phyloP scores from a whole-genome alignment of 2,888 invertebrate species.

The Auanema freiburgensis region DNA sequence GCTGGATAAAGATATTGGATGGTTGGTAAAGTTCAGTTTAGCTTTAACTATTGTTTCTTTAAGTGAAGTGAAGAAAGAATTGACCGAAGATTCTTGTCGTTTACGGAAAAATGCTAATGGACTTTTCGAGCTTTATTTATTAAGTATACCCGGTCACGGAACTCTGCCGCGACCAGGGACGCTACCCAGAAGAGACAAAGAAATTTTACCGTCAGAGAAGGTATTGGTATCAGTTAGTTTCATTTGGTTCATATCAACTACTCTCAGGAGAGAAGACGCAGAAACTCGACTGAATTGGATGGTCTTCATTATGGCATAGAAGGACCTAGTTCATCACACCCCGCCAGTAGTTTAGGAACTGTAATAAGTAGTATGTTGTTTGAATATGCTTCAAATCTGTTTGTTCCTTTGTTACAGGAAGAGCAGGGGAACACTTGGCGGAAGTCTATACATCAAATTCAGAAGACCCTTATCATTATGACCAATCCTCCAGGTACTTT shows the following conservation, averaged over 20 bases:
- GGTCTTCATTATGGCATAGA: slow-evolving; percentile 10
- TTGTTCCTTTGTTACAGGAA: slow-evolving; percentile 18
- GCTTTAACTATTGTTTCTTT: too few species aligned
- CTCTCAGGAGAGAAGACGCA: slow-evolving; percentile 12
- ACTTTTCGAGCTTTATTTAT: slow-evolving; percentile 50
- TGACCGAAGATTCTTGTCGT: slow-evolving; percentile 37
- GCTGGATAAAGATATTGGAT: slow-evolving; percentile 49
- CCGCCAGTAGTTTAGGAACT: slow-evolving; percentile 19
- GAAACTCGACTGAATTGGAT: slow-evolving; percentile 35
- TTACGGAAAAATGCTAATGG: slow-evolving; percentile 49
- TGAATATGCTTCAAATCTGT: background rate
- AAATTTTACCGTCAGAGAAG: background rate
- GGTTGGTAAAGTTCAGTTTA: slow-evolving; percentile 27
- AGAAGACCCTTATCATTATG: slow-evolving; percentile 53
- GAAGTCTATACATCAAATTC: slow-evolving; percentile 52
- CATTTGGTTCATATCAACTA: background rate
- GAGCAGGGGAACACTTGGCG: slow-evolving; percentile 60
- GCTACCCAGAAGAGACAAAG: slow-evolving; percentile 23
- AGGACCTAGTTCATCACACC: slow-evolving; percentile 5
- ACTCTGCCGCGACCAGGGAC: slow-evolving; percentile 42
- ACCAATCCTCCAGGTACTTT: slow-evolving; percentile 30
- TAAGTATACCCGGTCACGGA: slow-evolving; percentile 35
- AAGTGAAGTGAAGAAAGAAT: slow-evolving; percentile 57
- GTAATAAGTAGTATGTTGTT: slow-evolving; percentile 16
- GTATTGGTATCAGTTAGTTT: background rate